Evolutionary conservation across 1,140 invertebrate genomes (phyloP), one percentile per base, ranked within the genome.

Genomic region (Phortica variegata): DNA sequence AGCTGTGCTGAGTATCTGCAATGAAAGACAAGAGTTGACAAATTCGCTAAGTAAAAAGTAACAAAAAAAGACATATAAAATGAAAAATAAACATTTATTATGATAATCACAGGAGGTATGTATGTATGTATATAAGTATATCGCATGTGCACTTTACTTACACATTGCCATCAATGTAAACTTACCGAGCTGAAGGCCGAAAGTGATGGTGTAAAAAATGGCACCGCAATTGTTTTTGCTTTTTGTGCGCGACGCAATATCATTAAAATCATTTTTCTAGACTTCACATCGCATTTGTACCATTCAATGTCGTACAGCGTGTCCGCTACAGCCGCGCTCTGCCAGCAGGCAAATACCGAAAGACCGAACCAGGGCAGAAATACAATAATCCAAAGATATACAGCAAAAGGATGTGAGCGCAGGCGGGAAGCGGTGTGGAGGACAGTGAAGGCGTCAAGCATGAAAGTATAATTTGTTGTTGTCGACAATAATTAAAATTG

Each of bases 201-300:
- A 51, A 75, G 45, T 6, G 72, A 73, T 43, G 66, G 71, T 36
- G 68, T 71, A 65, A 75, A 75, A 56, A 75, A 75, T 41, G 72
- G 72, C 23, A 70, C 68, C 19, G 54, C 54, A 65, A 75, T 73
- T 54, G 68, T 68, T 59, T 61, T 68, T 44, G 62, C 54, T 43
- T 60, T 54, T 50, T 75, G 72, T 47, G 72, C 60, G 19, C 72
- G 65, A 33, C 54, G 61, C 52, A 75, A 59, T 47, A 74, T 75
- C 68, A 75, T 68, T 61, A 75, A 59, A 58, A 75, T 68, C 55
- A 74, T 66, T 70, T 70, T 62, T 54, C 65, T 66, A 59, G 68
- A 69, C 49, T 55, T 60, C 49, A 57, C 58, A 52, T 75, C 71
- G 53, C 72, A 75, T 61, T 74, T 75, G 38, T 75, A 75, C 72